Evolutionary conservation across 2,797 vertebrate species (phyloP), one percentile per base, ranked within the genome.

Genomic region (Halcyon leucocephala): DNA sequence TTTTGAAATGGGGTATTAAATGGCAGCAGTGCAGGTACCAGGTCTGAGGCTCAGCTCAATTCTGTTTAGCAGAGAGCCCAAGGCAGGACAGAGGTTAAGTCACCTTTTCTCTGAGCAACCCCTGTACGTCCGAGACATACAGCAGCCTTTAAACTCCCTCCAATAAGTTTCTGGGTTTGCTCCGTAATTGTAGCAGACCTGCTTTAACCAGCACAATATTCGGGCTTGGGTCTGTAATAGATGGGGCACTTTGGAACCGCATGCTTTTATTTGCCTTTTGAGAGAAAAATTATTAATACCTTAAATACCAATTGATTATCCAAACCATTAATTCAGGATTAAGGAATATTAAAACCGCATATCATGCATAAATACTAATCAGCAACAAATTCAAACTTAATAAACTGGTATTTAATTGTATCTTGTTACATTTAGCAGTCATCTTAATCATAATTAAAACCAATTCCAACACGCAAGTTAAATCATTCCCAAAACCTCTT

Each of bases 351-450:
- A 94, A 95, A 83, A 90, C 14, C 1, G 4, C 39, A 31, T 74
- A 77, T 87, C 70, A 82, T 84, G 87, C 5, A 1, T n/a, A 79
- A 91, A 71, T 1, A 0, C 58, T 93, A 70, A 96, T 94, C 94
- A 93, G 90, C 58, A 61, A 76, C 44, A 89, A 86, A 95, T 79
- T 58, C 72, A 91, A 92, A 94, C 84, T 89, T 86, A 97, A 95
- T 86, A 90, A 93, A 73, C 64, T 84, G 57, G 35, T 66, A 89
- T 95, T 97, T 97, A 96, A 96, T 73, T 88, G 54, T 87, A 96
- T 94, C 96, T 96, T 96, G 91, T 95, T 97, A 96, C 94, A 93
- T 93, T 94, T 96, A 96, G 93, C 90, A 79, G 79, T 89, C 70
- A 16, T 90, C 84, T 94, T 96, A 89, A 95, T 95, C 51, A 84